A percentile compares a stretch with the other conserved stretches of the same genome.
Evolutionary conservation across 2,113 vertebrate species (phyloP).

Genomic region (cat (Felis catus)): DNA sequence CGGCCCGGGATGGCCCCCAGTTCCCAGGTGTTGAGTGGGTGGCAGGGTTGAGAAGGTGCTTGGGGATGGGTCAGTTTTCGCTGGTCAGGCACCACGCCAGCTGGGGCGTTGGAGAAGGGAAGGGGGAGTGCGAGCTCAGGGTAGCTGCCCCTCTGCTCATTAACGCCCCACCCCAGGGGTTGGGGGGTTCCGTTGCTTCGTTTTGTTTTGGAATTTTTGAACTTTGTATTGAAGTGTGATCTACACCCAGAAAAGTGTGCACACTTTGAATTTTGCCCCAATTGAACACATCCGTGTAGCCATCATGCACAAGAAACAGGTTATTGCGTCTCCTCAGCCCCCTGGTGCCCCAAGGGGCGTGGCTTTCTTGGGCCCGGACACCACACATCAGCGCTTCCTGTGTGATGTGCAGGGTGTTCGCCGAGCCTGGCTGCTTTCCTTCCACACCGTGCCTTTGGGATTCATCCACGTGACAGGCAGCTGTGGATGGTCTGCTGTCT

Average conservation of each 20-base stretch:
- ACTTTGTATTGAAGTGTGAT: neutral
- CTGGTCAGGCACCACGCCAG: rapidly evolving
- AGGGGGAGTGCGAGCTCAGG: too few species aligned
- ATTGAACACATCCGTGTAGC: neutral
- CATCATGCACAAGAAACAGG: neutral
- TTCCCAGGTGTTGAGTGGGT: too few species aligned
- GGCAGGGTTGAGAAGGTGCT: neutral
- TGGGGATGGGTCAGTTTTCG: neutral
- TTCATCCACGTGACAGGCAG: neutral
- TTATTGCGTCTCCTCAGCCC: too few species aligned
- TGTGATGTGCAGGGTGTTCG: neutral
- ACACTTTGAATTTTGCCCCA: neutral
- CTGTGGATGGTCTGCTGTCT: neutral
- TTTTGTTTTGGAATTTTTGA: neutral
- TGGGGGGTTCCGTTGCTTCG: neutral
- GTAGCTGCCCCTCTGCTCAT: neutral
- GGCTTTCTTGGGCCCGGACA: too few species aligned
- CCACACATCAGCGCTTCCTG: rapidly evolving
- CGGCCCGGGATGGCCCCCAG: too few species aligned
- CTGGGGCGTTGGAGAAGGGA: neutral
- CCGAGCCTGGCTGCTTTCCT: too few species aligned
- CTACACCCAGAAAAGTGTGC: neutral
- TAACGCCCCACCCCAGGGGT: neutral
- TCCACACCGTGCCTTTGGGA: neutral
- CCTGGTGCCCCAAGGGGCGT: too few species aligned